Base-by-base conservation (phyloP, 2,113 vertebrate species). In the Mormyrus iriodes region DNA sequence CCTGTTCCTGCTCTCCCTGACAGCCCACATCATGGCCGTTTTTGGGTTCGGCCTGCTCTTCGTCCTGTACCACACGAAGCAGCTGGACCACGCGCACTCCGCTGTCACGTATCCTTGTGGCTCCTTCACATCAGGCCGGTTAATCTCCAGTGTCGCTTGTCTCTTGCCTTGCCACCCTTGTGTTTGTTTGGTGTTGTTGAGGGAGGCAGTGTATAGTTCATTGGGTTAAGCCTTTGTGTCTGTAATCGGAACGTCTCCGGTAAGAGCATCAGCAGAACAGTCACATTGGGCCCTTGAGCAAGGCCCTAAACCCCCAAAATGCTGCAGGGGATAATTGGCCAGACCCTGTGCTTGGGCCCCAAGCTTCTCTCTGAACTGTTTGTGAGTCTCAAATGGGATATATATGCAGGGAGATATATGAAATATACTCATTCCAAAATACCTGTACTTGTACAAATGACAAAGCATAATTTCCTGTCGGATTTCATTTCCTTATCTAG, bases 31-130 rank as follows among this genome's bases (percentile, higher is more conserved):
- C 90, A 94, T 99, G 92, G 94, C 97, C 0, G 97, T 99, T 10
- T 99, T 99, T 7, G 96, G 97, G 92, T 99, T 98, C 17, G 97
- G 98, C 90, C 96, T 99, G 92, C 96, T 99, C 79, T 99, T 96
- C 10, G 96, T 98, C 42, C 95, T 99, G 91, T 96, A 96, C 93
- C 97, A 97, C 94, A 95, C 96, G 52, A 96, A 98, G 92, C 94
- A 97, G 90, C 96, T 99, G 93, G 96, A 97, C 31, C 97, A 95
- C 0, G 95, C 97, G 89, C 96, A 97, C 88, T 95, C 97, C 53
- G 97, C 95, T 0, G 97, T 99, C 90, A 99, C 98, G 98, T 99
- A 99, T 99, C 98, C 97, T 98, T 90, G 5, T 9, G 85, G 51
- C 27, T 8, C 9, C 82, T 27, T 85, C 12, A 27, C 87, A 12